Percentiles rank a stretch among this genome's conserved stretches.
phyloP scores from a whole-genome alignment of 2,113 vertebrate genomes.

The Amazona vittata region DNA sequence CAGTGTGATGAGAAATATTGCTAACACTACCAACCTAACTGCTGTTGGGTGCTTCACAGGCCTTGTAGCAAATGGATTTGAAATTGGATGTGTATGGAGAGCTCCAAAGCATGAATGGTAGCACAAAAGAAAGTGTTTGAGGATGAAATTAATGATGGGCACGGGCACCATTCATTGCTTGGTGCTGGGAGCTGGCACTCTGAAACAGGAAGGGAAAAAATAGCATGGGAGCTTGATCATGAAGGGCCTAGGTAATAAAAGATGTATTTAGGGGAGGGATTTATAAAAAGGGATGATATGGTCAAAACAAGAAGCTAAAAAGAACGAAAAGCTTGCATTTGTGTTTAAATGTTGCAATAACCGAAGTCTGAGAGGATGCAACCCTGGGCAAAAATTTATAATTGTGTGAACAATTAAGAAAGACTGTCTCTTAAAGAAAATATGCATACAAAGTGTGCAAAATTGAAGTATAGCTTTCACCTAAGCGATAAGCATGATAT shows the following conservation, averaged over 20 bases:
- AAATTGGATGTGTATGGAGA: constrained; percentile 13
- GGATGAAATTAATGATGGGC: not conserved
- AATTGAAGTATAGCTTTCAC: not conserved
- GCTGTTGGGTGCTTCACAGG: not conserved
- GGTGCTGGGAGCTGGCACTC: not conserved
- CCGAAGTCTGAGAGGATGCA: not conserved
- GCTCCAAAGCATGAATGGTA: constrained; percentile 15
- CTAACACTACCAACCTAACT: not conserved
- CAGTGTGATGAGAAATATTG: not conserved
- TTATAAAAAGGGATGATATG: not conserved
- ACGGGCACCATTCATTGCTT: not conserved
- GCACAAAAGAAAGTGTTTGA: not conserved
- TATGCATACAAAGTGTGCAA: not conserved
- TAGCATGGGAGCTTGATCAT: not conserved
- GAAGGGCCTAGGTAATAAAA: not conserved
- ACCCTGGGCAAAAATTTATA: not conserved
- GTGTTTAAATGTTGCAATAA: not conserved
- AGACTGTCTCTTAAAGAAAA: not conserved
- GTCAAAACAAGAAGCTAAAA: not conserved
- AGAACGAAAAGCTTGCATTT: not conserved
- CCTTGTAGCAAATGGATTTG: not conserved
- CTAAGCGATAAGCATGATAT: not conserved
- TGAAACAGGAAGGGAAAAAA: not conserved
- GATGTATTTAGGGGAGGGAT: not conserved
- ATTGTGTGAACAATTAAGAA: not conserved